Base-by-base conservation (phyloP, 2,888 invertebrate genomes). In the Xanthia togata region DNA sequence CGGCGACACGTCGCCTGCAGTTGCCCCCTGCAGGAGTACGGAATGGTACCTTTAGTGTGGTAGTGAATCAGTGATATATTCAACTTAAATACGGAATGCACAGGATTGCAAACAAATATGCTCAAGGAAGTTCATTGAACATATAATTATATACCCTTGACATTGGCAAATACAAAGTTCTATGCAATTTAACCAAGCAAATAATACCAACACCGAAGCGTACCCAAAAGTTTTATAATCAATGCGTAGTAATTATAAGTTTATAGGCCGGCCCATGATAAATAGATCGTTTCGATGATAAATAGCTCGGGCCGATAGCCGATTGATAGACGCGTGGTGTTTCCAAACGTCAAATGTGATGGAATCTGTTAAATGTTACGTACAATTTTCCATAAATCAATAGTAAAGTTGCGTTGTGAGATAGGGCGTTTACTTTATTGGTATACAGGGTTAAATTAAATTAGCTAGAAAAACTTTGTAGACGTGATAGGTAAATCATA, bases 221-320 rank as follows among this genome's bases (percentile, higher is more conserved):
- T 62, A 77, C 79, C 83, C 80, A 79, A 88, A 86, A 86, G 76
- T 83, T 86, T 83, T 76, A 81, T 79, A 82, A 86, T 80, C 86
- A 77, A 68, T 73, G 44, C 72, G 69, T 71, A 71, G 87, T 85
- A 85, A 87, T 87, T 86, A 86, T 82, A 86, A 85, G 76, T 86
- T 87, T 85, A 78, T 63, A 73, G 70, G 50, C 64, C 41, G 41
- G 38, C 44, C 35, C 41, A 57, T 79, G 78, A 86, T 86, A 76
- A 83, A 86, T 87, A 86, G 77, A 83, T 74, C 69, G 81, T 31
- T 74, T 65, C 60, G 70, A 79, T 87, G 86, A 86, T 86, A 83
- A 86, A 86, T 88, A 73, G 75, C 60, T 35, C n/a, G 38, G 23
- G 26, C 70, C 65, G 73, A 73, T 78, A 78, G 59, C 23, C 41